phyloP scores from a whole-genome alignment of 1,140 invertebrate species.

The Panagrolaimus sp. region DNA sequence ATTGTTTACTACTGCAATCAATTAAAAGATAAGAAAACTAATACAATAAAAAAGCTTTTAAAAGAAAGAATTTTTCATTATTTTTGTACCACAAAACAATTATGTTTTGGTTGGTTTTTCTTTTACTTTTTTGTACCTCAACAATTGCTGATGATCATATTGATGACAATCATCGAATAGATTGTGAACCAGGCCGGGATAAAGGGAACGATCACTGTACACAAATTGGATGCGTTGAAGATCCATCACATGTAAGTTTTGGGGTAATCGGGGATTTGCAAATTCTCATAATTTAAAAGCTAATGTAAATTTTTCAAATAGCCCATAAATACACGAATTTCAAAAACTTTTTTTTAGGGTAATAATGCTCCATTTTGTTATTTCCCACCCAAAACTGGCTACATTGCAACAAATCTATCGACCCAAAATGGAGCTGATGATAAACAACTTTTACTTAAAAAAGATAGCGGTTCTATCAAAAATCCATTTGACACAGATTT shows the following conservation, averaged over 20 bases:
- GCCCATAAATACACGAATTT: too few species aligned
- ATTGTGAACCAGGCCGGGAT: constrained; percentile 10
- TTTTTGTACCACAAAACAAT: too few species aligned
- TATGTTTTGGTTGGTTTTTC: constrained; percentile 1
- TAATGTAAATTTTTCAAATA: too few species aligned
- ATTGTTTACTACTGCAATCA: too few species aligned
- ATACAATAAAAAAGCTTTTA: too few species aligned
- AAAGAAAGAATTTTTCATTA: too few species aligned
- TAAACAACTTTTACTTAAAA: too few species aligned
- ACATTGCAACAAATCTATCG: not conserved
- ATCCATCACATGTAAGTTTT: not conserved
- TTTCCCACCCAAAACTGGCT: not conserved
- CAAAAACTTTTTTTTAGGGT: too few species aligned
- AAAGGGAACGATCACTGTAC: not conserved
- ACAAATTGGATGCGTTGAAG: not conserved
- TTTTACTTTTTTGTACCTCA: not conserved
- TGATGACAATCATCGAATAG: not conserved
- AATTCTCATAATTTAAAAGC: too few species aligned
- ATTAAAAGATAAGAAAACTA: too few species aligned
- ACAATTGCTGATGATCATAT: not conserved
- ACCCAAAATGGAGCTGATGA: not conserved
- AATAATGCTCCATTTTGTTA: not conserved
- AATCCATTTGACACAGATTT: constrained; percentile 6
- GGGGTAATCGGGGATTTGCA: too few species aligned
- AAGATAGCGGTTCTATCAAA: not conserved